These are phyloP conservation scores for Rhinella marina DNA, from an alignment of 2,797 vertebrate species.

Conservation along the genomic window DNA sequence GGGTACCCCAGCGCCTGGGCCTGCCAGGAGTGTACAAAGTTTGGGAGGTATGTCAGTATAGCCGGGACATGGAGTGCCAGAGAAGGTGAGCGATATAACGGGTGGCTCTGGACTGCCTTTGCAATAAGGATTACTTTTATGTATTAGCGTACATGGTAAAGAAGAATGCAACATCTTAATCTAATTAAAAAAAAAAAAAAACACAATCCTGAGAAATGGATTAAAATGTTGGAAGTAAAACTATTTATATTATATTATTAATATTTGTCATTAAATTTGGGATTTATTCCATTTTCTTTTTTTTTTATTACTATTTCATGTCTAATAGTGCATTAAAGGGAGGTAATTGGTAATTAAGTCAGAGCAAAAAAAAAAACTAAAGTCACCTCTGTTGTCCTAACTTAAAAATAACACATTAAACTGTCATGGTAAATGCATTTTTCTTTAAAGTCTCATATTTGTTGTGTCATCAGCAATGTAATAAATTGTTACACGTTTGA, in stretches of 20 bases:
- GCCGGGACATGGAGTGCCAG: too few species aligned
- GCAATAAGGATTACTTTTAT: too few species aligned
- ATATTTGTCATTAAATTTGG: conserved; percentile 12
- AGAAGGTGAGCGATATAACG: too few species aligned
- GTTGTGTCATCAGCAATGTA: conserved; percentile 31
- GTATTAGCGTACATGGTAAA: too few species aligned
- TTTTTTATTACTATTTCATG: not conserved
- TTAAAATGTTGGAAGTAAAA: too few species aligned
- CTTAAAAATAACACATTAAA: conserved; percentile 19
- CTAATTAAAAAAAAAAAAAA: too few species aligned
- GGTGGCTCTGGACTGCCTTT: too few species aligned
- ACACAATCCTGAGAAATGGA: too few species aligned
- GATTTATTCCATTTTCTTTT: not conserved
- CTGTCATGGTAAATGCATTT: conserved; percentile 24
- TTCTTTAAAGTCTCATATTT: conserved; percentile 13
- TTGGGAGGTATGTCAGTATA: too few species aligned
- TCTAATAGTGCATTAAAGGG: conserved; percentile 12
- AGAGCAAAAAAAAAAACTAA: not conserved
- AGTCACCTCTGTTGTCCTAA: conserved; percentile 30
- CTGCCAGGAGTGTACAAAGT: too few species aligned
- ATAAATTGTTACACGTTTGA: conserved; percentile 34
- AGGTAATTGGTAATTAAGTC: conserved; percentile 15
- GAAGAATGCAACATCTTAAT: too few species aligned
- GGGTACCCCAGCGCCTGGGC: too few species aligned
- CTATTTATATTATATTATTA: not conserved